phyloP scores from a whole-genome alignment of 2,797 vertebrate genomes.

The Erpetoichthys calabaricus region DNA sequence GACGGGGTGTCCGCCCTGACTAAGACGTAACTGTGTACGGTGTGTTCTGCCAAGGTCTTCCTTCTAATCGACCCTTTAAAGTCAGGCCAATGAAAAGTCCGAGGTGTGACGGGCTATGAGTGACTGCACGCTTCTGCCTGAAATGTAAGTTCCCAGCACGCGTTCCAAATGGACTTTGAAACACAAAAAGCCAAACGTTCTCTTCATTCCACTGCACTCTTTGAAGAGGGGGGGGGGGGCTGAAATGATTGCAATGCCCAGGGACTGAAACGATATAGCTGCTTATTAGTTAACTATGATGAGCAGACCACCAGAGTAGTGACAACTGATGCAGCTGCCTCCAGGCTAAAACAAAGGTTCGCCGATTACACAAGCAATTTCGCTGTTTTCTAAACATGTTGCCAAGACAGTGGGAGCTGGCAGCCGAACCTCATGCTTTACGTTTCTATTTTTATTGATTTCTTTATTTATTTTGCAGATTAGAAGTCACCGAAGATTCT shows the following conservation, averaged over 20 bases:
- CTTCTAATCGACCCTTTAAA: too few relatives aligned
- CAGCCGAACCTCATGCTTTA: slow-evolving; percentile 64
- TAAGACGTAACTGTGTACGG: too few relatives aligned
- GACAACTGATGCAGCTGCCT: slow-evolving; percentile 84
- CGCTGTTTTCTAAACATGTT: slow-evolving; percentile 97
- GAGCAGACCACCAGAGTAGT: slow-evolving; percentile 88
- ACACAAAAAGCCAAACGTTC: slow-evolving; percentile 8
- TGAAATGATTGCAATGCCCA: slow-evolving; percentile 46
- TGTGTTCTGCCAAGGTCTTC: too few relatives aligned
- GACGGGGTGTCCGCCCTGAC: too few relatives aligned
- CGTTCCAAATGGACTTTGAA: slow-evolving; percentile 8
- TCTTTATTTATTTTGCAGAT: slow-evolving; percentile 55
- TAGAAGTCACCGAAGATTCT: slow-evolving; percentile 71
- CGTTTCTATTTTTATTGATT: slow-evolving; percentile 35
- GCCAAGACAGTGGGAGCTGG: slow-evolving; percentile 95
- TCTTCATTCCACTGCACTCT: slow-evolving; percentile 6
- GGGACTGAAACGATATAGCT: slow-evolving; percentile 59
- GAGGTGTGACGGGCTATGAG: too few relatives aligned
- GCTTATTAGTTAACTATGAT: slow-evolving; percentile 79
- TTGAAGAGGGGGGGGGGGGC: too few relatives aligned
- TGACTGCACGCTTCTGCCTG: background rate
- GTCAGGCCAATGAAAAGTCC: too few relatives aligned
- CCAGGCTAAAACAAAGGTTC: slow-evolving; percentile 89
- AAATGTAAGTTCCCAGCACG: background rate
- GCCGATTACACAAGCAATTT: slow-evolving; percentile 98